Percentiles rank a stretch among this genome's conserved stretches.
phyloP scores from a whole-genome alignment of 1,140 invertebrate genomes.

The Homarus americanus region DNA sequence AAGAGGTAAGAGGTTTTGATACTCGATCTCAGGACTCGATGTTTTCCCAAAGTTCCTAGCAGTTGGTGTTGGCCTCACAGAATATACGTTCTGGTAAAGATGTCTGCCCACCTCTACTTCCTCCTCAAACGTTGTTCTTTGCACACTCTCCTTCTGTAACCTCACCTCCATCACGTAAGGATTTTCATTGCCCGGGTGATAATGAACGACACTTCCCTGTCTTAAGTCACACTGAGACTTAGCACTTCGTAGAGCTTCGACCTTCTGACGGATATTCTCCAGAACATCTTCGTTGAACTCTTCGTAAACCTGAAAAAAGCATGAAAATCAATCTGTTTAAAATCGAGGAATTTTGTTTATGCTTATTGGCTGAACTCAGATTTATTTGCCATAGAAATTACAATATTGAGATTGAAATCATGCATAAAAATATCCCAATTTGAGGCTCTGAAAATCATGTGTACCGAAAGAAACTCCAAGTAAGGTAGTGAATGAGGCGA shows the following conservation, averaged over 20 bases:
- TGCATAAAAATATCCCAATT: too few relatives aligned
- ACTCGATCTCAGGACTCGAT: not conserved
- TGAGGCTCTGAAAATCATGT: too few relatives aligned
- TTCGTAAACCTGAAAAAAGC: conserved; percentile 22
- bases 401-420: too few relatives aligned
- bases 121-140: not conserved
- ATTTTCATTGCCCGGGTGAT: not conserved
- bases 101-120: not conserved
- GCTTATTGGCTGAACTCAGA: too few relatives aligned
- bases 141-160: not conserved
- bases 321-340: not conserved
- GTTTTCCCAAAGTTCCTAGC: not conserved
- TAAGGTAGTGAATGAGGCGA: too few relatives aligned
- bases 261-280: conserved; percentile 24
- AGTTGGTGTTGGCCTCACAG: not conserved
- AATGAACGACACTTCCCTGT: not conserved
- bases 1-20: not conserved
- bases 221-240: not conserved
- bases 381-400: too few relatives aligned
- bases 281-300: conserved; percentile 52
- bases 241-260: conserved; percentile 28
- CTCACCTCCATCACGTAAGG: not conserved
- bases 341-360: too few relatives aligned
- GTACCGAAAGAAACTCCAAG: too few relatives aligned
- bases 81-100: not conserved